Conservation (phyloP, 2,797 vertebrate genomes). For the Mormyrus hasselquistii region DNA sequence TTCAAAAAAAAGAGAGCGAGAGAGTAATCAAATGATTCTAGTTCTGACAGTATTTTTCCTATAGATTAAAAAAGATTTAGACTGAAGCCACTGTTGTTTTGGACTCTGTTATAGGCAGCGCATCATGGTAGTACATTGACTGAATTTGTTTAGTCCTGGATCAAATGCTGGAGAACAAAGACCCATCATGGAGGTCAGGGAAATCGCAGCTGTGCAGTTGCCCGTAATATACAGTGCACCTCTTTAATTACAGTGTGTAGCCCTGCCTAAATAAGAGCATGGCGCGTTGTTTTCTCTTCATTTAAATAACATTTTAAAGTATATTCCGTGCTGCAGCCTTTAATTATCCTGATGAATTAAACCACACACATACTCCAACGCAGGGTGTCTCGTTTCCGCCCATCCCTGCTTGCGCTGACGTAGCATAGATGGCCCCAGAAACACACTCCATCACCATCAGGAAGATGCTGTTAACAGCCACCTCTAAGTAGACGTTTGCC, state of each 20-base stretch:
- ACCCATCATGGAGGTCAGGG: background rate
- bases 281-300: slow-evolving; percentile 60
- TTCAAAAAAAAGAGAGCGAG: background rate
- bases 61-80: background rate
- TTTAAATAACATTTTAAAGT: slow-evolving; percentile 58
- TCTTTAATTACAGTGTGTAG: slow-evolving; percentile 62
- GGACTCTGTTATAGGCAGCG: background rate
- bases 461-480: background rate
- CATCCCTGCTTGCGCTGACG: slow-evolving; percentile 56
- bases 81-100: background rate
- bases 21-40: background rate
- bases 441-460: background rate
- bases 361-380: slow-evolving; percentile 51
- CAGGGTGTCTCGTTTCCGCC: slow-evolving; percentile 53
- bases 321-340: slow-evolving; percentile 53
- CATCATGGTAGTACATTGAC: background rate
- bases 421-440: slow-evolving; percentile 51
- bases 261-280: slow-evolving; percentile 64
- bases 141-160: background rate
- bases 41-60: background rate
- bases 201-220: slow-evolving; percentile 28
- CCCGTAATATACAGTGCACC: slow-evolving; percentile 49
- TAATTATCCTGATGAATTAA: slow-evolving; percentile 63
- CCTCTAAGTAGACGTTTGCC: background rate
- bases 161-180: background rate